Conservation (phyloP, 2,113 vertebrate species). For the Muntiacus reevesi region DNA sequence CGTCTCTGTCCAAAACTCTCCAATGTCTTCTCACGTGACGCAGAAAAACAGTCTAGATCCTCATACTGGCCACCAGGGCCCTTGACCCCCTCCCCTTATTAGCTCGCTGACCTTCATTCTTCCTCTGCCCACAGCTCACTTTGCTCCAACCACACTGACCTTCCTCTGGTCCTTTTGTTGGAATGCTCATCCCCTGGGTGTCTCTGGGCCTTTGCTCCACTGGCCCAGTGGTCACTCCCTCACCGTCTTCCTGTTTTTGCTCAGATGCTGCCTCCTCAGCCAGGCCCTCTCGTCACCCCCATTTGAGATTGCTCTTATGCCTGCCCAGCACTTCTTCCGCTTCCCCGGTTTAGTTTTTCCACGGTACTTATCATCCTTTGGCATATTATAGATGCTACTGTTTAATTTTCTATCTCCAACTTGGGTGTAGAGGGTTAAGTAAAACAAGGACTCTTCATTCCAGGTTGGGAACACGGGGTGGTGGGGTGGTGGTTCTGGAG, state of each 20-base stretch:
- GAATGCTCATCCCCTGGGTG: not conserved
- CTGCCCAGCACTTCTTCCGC: not conserved
- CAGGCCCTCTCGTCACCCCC: fast-evolving
- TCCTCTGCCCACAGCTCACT: not conserved
- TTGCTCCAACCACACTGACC: not conserved
- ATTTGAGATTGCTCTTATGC: not conserved
- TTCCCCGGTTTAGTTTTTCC: not conserved
- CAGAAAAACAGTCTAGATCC: not conserved
- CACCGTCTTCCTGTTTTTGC: not conserved
- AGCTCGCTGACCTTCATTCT: not conserved
- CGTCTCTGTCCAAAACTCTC: not conserved
- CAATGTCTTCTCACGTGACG: not conserved
- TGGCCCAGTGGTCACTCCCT: not conserved
- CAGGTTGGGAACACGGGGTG: not conserved
- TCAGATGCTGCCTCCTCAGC: not conserved
- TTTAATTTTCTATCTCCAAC: not conserved
- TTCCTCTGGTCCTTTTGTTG: not conserved
- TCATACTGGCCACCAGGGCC: not conserved
- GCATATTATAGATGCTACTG: not conserved
- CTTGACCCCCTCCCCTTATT: not conserved
- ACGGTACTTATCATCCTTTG: not conserved
- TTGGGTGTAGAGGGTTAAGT: not conserved
- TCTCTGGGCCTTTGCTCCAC: not conserved
- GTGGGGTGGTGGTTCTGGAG: not conserved
- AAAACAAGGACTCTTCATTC: not conserved